These are phyloP conservation scores for Harlomillsia oculata DNA, from an alignment of 1,140 invertebrate genomes.

Conservation along the genomic window DNA sequence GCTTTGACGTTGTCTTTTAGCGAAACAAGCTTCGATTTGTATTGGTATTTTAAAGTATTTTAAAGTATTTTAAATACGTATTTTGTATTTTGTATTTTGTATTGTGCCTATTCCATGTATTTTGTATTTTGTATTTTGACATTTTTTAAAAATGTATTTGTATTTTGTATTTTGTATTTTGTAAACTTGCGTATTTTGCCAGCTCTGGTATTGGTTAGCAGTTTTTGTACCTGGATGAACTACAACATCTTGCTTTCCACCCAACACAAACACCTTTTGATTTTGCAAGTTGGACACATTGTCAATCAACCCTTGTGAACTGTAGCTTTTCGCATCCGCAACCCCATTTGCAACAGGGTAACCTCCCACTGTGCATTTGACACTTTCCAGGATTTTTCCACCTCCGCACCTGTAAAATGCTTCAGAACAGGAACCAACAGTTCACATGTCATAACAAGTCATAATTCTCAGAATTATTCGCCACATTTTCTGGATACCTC, in stretches of 20 bases:
- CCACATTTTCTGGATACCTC: neutral
- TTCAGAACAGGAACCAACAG: neutral
- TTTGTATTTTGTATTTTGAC: no score
- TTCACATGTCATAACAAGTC: no score
- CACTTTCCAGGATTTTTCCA: neutral
- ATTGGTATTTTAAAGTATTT: no score
- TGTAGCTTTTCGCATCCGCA: neutral
- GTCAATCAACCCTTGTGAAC: constrained; percentile 1
- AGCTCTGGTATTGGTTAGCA: neutral
- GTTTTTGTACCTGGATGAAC: neutral
- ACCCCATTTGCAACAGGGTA: neutral
- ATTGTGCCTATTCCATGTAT: no score
- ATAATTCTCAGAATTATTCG: no score
- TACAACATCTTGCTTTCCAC: constrained; percentile 2
- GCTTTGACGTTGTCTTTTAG: no score
- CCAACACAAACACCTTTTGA: constrained; percentile 10
- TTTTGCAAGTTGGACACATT: constrained; percentile 1
- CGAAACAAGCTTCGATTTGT: no score
- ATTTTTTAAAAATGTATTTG: neutral
- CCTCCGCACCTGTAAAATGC: constrained; percentile 12
- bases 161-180: neutral
- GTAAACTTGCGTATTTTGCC: neutral
- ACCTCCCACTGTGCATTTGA: neutral
- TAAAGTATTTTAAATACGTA: no score
- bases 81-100: no score